Evolutionary conservation across 2,113 vertebrate species (phyloP), one percentile per base, ranked within the genome.

Genomic region (Cavia porcellus): DNA sequence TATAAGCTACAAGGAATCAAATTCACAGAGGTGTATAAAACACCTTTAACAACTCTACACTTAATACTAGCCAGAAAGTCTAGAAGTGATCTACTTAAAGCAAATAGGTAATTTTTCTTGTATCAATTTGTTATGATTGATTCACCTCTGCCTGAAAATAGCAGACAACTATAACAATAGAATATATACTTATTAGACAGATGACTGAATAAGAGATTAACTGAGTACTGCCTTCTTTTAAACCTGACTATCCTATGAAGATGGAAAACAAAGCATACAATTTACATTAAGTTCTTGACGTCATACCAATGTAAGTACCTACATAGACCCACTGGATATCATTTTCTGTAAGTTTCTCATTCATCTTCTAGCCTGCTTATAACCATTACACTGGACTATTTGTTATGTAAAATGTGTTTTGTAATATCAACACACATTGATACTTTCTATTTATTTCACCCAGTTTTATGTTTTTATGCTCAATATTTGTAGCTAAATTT

Each of bases 11-110:
- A 74, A 88, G 19, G 17, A 79, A 97, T 20, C 52, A 79, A 94
- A 95, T 13, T 85, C 35, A 79, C 94, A 50, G 77, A 94, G 95
- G 95, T 90, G 2, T 90, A 90, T 93, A 62, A 55, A 75, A 92
- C 2, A 84, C 97, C 96, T 35, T 97, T 87, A 45, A 89, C 86
- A 97, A 2, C 42, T 89, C 30, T 62, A 20, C 20, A n/a, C 2
- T 25, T 62, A 12, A 50, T 13, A 59, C 32, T 25, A 64, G 17
- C 20, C 42, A 24, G 32, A 50, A 47, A 42, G 20, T 7, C 20
- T 15, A 35, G 19, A 47, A 62, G 7, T 14, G 4, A 85, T 97
- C 97, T 80, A 55, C 86, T 86, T 97, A 59, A 47, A 95, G 77
- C 55, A 92, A 97, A 15, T 19, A 89, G 47, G 28, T 50, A 79